Evolutionary conservation across 92 coral and sea anemone species (phyloP), one percentile per base, ranked within the genome.

Genomic region (Micromussa lordhowensis): DNA sequence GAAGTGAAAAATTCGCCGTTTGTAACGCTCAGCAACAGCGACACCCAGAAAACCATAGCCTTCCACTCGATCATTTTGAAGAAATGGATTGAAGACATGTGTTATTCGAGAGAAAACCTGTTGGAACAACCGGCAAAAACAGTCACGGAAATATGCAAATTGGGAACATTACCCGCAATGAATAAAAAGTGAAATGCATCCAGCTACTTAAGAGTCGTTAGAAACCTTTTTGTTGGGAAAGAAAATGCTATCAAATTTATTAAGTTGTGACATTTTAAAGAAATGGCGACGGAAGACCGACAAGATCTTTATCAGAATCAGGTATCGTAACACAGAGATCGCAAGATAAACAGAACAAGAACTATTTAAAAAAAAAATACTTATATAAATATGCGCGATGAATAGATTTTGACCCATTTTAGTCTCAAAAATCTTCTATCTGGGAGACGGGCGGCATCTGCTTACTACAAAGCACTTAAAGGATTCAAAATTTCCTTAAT

Each of bases 1-100:
- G 89, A 86, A 6, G 89, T 76, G 22, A 76, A 86, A 2, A 86
- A 18, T 11, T 86, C 89, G 29, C 51, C 89, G 10, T 16, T 19
- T 28, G 79, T 6, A 19, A 64, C 51, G 49, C 75, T 77, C 9
- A 40, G 44, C 29, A 11, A 18, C 29, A 77, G 53, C 29, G 82
- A 68, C 10, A 76, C 21, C 75, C 76, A 64, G 17, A 2, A 32
- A 51, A 64, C 19, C 14, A 77, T 24, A 63, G 63, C 24, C 34
- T 38, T 29, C 77, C 32, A 66, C 5, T 44, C 64, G 38, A 66
- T n/a, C 82, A 76, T 86, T 86, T 86, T 84, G 58, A 19, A 74
- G 51, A 75, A 55, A 84, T 17, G 26, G 14, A 75, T 10, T 6
- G 64, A 77, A 28, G 49, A 77, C 89, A 68, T 31, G 89, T 40